Evolutionary conservation across 2,797 vertebrate species (phyloP), one percentile per base, ranked within the genome.

Genomic region (Cuniculus paca): DNA sequence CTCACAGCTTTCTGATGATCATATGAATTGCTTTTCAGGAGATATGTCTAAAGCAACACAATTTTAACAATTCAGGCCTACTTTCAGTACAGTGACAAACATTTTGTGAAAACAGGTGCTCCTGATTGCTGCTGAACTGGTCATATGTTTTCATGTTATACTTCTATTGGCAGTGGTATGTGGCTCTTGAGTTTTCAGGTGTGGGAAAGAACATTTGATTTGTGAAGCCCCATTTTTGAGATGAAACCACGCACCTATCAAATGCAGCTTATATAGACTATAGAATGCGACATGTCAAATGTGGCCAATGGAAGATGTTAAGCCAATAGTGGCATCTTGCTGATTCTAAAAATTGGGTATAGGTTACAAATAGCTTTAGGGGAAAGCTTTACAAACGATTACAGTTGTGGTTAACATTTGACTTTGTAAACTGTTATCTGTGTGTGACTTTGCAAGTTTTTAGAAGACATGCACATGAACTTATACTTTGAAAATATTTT

Each of bases 151-250:
- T 96, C 60, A 6, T 56, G 5, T 95, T 93, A 79, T 60, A 1
- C 7, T 95, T 82, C 63, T 83, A 54, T 45, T 68, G 17, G 20
- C 16, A 48, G 7, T 85, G 26, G n/a, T 50, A 84, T 89, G 90
- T 56, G 81, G 34, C 58, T 45, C 48, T 48, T 91, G 60, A 45
- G 91, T 97, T 98, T 97, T 34, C 87, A 97, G 85, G 24, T 95
- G 65, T 83, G 26, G 26, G 95, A 97, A 95, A 94, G 42, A 42
- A 88, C 2, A 60, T 95, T 92, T 94, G 79, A 31, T 97, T 78
- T 95, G 26, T 81, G 92, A 95, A 88, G 50, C 88, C 28, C 88
- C 75, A 13, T 16, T 97, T 96, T 94, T 92, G 17, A 95, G 68
- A 94, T 95, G 68, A 97, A 88, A 97, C 72, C 68, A 50, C 74